Percentiles rank a stretch among this genome's conserved stretches.
phyloP scores from a whole-genome alignment of 1,140 invertebrate genomes.

The Anagrus nilaparvatae region DNA sequence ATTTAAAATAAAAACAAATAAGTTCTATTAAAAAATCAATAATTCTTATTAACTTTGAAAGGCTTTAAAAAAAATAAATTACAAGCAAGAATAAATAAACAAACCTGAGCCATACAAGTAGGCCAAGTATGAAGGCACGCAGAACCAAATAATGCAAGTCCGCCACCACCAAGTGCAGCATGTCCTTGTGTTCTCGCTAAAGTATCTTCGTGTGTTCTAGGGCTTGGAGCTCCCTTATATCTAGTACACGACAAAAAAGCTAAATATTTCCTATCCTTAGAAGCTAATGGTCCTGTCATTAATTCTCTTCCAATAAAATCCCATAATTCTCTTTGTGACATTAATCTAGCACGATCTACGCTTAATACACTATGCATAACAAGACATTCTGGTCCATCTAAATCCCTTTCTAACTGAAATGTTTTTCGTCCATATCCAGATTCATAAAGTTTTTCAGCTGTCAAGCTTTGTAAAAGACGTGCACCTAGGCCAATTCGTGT shows the following conservation, averaged over 20 bases:
- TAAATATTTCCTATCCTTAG: slow-evolving; percentile 69
- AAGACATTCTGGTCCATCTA: slow-evolving; percentile 51
- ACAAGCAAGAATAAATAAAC: background rate
- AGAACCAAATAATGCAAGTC: slow-evolving; percentile 81
- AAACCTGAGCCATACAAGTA: slow-evolving; percentile 56
- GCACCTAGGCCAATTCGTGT: slow-evolving; percentile 66
- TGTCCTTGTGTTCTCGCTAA: slow-evolving; percentile 68
- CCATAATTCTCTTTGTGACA: slow-evolving; percentile 76
- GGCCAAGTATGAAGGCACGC: slow-evolving; percentile 90
- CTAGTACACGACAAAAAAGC: slow-evolving; percentile 81
- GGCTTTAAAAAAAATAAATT: slow-evolving; percentile 26
- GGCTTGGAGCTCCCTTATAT: slow-evolving; percentile 54
- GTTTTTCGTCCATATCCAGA: slow-evolving; percentile 69
- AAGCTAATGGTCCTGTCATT: slow-evolving; percentile 54
- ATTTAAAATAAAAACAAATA: slow-evolving; percentile 5
- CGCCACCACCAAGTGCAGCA: slow-evolving; percentile 80
- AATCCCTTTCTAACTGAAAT: slow-evolving; percentile 64
- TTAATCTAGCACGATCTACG: slow-evolving; percentile 56
- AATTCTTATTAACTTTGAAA: slow-evolving; percentile 43
- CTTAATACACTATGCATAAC: slow-evolving; percentile 62
- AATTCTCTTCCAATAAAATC: slow-evolving; percentile 70
- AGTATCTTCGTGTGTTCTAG: slow-evolving; percentile 59
- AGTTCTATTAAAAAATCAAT: slow-evolving; percentile 11
- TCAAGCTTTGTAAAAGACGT: slow-evolving; percentile 74
- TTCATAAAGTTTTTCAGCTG: slow-evolving; percentile 79